phyloP scores from a whole-genome alignment of 2,797 vertebrate genomes.

The Sebastes kiyomatsui region DNA sequence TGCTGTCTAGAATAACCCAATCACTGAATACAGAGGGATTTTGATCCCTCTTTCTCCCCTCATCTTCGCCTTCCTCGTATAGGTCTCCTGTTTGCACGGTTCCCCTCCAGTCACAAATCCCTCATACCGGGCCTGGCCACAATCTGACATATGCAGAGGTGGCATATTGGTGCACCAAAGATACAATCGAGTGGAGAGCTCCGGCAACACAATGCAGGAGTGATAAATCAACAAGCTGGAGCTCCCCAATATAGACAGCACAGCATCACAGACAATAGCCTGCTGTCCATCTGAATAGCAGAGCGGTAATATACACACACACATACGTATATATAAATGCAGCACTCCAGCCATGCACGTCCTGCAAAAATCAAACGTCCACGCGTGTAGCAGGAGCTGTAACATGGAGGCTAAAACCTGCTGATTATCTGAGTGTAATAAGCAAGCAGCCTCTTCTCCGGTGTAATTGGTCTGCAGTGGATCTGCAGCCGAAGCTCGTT shows the following conservation, averaged over 20 bases:
- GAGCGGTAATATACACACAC: slow-evolving; percentile 5
- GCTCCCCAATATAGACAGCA: slow-evolving; percentile 60
- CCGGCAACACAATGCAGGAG: slow-evolving; percentile 73
- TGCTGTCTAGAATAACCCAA: slow-evolving; percentile 76
- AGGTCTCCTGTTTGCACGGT: slow-evolving; percentile 52
- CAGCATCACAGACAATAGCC: slow-evolving; percentile 65
- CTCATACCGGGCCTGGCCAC: slow-evolving; percentile 55
- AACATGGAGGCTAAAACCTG: slow-evolving; percentile 70
- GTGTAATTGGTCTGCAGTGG: slow-evolving; percentile 83
- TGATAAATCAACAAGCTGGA: slow-evolving; percentile 77
- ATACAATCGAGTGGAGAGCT: slow-evolving; percentile 67
- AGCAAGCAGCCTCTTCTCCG: slow-evolving; percentile 75
- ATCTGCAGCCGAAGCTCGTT: slow-evolving; percentile 83
- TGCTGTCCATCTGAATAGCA: slow-evolving; percentile 50
- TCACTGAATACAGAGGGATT: slow-evolving; percentile 64
- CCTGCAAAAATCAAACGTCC: slow-evolving; percentile 56
- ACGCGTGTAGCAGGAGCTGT: slow-evolving; percentile 59
- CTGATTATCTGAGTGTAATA: slow-evolving; percentile 80
- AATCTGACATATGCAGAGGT: slow-evolving; percentile 78
- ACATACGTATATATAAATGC: slow-evolving; percentile 13
- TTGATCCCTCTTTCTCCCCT: slow-evolving; percentile 58
- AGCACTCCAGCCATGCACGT: slow-evolving; percentile 32
- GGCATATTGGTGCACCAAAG: slow-evolving; percentile 73
- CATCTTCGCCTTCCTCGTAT: slow-evolving; percentile 56
- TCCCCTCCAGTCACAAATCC: slow-evolving; percentile 76